A percentile compares a stretch with the other conserved stretches of the same genome.
These are phyloP conservation scores for Yponomeuta cagnagella DNA, from an alignment of 2,888 invertebrate genomes.

Conservation along the genomic window DNA sequence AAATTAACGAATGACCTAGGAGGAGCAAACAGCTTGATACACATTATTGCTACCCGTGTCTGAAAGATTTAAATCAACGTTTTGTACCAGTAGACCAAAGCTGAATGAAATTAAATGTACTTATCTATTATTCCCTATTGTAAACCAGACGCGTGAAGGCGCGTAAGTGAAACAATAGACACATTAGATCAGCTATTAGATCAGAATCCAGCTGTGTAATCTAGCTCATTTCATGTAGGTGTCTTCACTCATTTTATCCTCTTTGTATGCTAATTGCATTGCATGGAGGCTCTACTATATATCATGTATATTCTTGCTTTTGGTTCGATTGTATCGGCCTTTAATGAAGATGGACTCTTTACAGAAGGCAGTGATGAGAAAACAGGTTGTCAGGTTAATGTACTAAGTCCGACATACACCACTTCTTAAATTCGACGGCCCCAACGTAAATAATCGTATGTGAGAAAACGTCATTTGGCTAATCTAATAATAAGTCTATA, in stretches of 20 bases:
- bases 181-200: not conserved
- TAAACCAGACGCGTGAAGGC: not conserved
- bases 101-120: too few relatives aligned
- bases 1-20: too few relatives aligned
- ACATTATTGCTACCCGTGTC: too few relatives aligned
- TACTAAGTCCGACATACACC: too few relatives aligned
- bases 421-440: too few relatives aligned
- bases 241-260: not conserved
- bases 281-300: not conserved
- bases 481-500: too few relatives aligned
- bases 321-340: not conserved
- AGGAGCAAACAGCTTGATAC: too few relatives aligned
- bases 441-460: too few relatives aligned
- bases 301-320: not conserved
- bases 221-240: not conserved
- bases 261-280: not conserved
- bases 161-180: not conserved
- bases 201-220: not conserved
- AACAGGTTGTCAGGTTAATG: not conserved
- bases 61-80: too few relatives aligned
- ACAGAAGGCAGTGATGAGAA: not conserved
- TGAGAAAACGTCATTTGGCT: too few relatives aligned
- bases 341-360: not conserved
- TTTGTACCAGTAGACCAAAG: too few relatives aligned
- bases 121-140: too few relatives aligned